These are phyloP conservation scores for Phainopepla nitens DNA, from an alignment of 2,113 vertebrate genomes.

Conservation along the genomic window DNA sequence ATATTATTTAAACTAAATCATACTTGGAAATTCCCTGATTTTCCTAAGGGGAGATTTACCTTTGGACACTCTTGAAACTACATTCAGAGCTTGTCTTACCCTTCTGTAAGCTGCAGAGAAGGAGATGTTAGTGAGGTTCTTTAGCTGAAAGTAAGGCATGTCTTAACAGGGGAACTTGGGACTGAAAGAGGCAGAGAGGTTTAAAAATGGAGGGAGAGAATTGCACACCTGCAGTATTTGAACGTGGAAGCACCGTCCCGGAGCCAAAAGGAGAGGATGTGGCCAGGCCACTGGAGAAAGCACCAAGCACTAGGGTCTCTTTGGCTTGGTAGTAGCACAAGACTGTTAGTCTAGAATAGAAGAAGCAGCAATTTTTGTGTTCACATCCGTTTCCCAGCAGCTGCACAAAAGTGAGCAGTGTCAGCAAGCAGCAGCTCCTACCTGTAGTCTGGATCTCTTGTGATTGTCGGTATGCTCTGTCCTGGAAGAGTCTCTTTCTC, in stretches of 20 bases:
- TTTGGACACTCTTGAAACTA: constrained; percentile 49
- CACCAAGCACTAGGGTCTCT: constrained; percentile 26
- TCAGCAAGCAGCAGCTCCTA: not conserved
- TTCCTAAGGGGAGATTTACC: constrained; percentile 8
- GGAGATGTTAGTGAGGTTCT: not conserved
- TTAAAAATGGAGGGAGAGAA: not conserved
- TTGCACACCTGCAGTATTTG: constrained; percentile 19
- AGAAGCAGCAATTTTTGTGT: not conserved
- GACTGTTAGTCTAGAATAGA: constrained; percentile 26
- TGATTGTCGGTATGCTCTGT: not conserved
- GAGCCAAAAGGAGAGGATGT: not conserved
- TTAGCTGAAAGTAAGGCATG: not conserved
- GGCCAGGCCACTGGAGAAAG: not conserved
- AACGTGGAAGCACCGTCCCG: not conserved
- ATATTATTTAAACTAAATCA: not conserved
- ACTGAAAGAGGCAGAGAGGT: not conserved
- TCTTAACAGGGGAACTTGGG: not conserved
- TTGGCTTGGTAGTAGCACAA: constrained; percentile 56
- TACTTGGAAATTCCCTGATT: not conserved
- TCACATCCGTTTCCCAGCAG: not conserved
- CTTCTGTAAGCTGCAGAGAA: constrained; percentile 16
- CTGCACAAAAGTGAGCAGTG: not conserved
- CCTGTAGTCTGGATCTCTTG: constrained; percentile 62
- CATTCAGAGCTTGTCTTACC: constrained; percentile 16
- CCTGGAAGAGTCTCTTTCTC: constrained; percentile 56